Conservation (phyloP, 2,797 vertebrate species). For the Synaphobranchus kaupii region DNA sequence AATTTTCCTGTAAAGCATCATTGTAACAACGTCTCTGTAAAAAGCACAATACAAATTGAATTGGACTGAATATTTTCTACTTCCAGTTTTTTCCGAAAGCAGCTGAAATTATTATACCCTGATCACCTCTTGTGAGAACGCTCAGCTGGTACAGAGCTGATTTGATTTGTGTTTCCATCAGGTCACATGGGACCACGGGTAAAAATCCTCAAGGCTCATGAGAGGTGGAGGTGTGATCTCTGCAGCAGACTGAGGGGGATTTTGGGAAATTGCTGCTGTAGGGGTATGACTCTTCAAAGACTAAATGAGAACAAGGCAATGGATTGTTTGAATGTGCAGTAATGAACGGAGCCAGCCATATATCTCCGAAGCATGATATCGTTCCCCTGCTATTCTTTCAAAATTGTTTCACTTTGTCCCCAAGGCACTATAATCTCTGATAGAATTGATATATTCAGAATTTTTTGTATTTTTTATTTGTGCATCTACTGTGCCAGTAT, state of each 20-base stretch:
- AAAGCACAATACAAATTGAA: background rate
- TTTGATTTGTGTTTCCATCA: background rate
- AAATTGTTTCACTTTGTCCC: constrained; percentile 36
- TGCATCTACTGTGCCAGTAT: constrained; percentile 36
- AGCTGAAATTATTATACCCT: background rate
- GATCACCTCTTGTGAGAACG: background rate
- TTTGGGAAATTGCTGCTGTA: constrained; percentile 12
- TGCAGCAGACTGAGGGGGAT: background rate
- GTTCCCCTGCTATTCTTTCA: background rate
- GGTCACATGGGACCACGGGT: background rate
- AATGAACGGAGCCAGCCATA: background rate
- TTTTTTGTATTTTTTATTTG: constrained; percentile 46
- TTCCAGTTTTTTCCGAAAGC: background rate
- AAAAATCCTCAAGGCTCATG: background rate
- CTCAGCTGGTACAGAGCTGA: background rate
- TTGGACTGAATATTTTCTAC: background rate
- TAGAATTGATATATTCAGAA: constrained; percentile 44
- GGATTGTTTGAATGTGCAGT: background rate
- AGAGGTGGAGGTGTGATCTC: background rate
- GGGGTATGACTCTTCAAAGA: background rate
- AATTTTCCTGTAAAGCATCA: too few relatives aligned
- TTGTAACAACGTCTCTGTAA: too few relatives aligned
- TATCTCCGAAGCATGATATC: background rate
- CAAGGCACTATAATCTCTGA: constrained; percentile 51
- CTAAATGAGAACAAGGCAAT: background rate